phyloP scores from a whole-genome alignment of 2,888 invertebrate genomes.

The Hylaea fasciaria region DNA sequence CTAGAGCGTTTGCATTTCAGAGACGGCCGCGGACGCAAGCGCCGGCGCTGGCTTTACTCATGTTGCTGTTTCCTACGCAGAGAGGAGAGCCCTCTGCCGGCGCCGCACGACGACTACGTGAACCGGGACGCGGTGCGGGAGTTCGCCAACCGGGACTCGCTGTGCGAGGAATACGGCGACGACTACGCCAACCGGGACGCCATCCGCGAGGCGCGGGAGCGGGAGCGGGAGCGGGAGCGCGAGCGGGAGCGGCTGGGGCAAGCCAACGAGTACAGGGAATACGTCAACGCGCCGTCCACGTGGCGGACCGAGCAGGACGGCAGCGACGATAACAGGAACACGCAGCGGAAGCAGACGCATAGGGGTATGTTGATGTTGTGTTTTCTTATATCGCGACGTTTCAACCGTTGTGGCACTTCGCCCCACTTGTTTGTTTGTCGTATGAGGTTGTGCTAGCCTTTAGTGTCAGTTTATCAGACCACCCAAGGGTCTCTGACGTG shows the following conservation, averaged over 20 bases:
- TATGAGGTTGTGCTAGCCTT: too few species aligned
- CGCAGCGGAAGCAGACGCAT: slow-evolving; percentile 71
- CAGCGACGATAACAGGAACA: slow-evolving; percentile 73
- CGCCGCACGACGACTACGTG: slow-evolving; percentile 78
- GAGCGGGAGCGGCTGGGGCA: slow-evolving; percentile 70
- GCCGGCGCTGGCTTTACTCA: slow-evolving; percentile 77
- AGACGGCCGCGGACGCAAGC: slow-evolving; percentile 57
- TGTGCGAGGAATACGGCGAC: slow-evolving; percentile 79
- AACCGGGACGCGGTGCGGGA: slow-evolving; percentile 77
- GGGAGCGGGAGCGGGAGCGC: slow-evolving; percentile 69
- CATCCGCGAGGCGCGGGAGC: slow-evolving; percentile 77
- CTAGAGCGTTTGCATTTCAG: slow-evolving; percentile 33
- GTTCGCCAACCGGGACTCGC: slow-evolving; percentile 77
- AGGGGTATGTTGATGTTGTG: slow-evolving; percentile 59
- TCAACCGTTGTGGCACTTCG: too few species aligned
- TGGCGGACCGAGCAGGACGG: slow-evolving; percentile 70
- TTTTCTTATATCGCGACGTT: not conserved
- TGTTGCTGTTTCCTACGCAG: slow-evolving; percentile 83
- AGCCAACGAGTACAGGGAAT: slow-evolving; percentile 76
- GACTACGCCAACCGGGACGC: slow-evolving; percentile 82
- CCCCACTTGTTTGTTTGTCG: too few species aligned
- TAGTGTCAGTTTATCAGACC: too few species aligned
- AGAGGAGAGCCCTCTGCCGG: slow-evolving; percentile 79
- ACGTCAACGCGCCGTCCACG: slow-evolving; percentile 78
- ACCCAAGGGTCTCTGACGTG: too few species aligned